phyloP scores from a whole-genome alignment of 2,797 vertebrate species.

The Malurus splendens region DNA sequence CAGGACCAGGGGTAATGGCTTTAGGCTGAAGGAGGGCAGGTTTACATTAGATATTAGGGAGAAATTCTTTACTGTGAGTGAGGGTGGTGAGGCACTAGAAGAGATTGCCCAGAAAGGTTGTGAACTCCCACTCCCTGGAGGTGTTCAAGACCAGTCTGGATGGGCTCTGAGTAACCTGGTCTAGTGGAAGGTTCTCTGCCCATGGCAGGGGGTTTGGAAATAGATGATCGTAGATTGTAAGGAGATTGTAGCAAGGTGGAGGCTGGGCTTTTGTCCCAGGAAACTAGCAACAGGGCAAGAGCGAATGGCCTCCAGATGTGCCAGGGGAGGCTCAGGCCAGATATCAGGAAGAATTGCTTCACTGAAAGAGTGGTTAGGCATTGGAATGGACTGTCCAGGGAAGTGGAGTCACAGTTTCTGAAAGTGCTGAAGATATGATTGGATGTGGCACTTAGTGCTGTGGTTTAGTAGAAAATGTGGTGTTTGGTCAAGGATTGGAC shows the following conservation, averaged over 20 bases:
- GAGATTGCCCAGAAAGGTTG: not conserved
- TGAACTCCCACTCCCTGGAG: not conserved
- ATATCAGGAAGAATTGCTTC: not conserved
- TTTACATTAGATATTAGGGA: not conserved
- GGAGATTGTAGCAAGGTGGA: not conserved
- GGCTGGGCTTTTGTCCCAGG: not conserved
- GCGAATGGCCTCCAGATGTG: not conserved
- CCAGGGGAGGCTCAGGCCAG: not conserved
- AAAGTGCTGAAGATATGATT: not conserved
- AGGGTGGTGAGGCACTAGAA: not conserved
- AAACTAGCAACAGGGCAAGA: not conserved
- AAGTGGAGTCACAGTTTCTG: not conserved
- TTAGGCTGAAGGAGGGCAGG: not conserved
- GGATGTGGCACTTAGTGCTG: not conserved
- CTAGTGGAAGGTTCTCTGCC: not conserved
- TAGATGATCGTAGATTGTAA: no score
- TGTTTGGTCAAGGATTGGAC: not conserved
- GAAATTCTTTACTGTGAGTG: not conserved
- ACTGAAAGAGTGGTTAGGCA: not conserved
- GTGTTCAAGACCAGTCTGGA: not conserved
- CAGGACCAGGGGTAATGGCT: no score
- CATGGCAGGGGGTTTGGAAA: not conserved
- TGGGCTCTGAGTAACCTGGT: not conserved
- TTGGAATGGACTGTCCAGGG: not conserved
- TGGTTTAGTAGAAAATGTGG: not conserved